These are phyloP conservation scores for Cheiracanthium punctorium DNA, from an alignment of 2,888 invertebrate genomes.

Conservation along the genomic window DNA sequence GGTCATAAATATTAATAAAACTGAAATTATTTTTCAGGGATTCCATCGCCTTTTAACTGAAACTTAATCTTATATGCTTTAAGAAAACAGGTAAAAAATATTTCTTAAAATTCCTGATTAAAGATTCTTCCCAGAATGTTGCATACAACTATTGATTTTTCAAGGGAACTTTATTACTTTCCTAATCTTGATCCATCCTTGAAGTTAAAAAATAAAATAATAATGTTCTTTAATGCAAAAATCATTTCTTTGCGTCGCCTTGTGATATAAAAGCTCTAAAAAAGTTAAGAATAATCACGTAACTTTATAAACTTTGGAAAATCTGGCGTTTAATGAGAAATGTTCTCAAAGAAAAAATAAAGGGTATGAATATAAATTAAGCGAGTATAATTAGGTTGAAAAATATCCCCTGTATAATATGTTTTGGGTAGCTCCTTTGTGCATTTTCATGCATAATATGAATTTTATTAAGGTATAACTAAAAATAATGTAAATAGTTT, in stretches of 20 bases:
- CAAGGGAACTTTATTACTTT: background rate
- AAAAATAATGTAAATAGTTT: no score
- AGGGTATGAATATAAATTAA: no score
- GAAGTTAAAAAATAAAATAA: background rate
- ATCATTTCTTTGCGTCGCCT: background rate
- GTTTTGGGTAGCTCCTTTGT: no score
- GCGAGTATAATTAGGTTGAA: no score
- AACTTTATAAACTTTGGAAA: background rate
- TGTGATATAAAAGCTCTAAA: background rate
- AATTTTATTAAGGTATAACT: no score
- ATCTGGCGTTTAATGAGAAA: background rate
- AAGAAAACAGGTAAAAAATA: background rate
- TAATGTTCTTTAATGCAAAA: background rate
- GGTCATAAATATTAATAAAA: slow-evolving; percentile 14
- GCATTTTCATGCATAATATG: no score
- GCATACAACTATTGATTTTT: background rate
- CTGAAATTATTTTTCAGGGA: background rate
- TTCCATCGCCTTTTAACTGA: background rate
- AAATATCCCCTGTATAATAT: no score
- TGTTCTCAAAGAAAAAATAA: background rate
- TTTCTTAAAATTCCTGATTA: background rate
- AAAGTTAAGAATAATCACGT: background rate
- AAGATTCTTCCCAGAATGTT: background rate
- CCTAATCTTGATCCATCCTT: background rate
- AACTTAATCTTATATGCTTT: background rate